A percentile compares a stretch with the other conserved stretches of the same genome.
Conservation (phyloP, 2,113 vertebrate species). For the Menura novaehollandiae region DNA sequence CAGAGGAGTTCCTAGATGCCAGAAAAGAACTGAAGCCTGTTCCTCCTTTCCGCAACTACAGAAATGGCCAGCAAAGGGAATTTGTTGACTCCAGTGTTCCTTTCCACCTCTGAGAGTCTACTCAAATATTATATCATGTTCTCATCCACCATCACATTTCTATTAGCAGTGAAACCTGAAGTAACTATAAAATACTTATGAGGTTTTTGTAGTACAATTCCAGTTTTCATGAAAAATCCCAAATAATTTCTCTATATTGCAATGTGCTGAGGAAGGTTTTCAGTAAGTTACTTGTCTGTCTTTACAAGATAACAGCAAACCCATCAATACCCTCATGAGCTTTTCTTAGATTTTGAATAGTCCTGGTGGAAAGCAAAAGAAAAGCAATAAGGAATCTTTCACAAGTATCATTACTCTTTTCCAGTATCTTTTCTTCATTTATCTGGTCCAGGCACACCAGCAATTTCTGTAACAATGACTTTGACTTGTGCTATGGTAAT, state of each 20-base stretch:
- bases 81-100: neutral
- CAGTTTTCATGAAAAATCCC: neutral
- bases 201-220: neutral
- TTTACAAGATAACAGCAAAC: neutral
- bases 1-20: neutral
- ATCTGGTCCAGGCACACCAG: neutral
- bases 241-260: neutral
- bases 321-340: neutral
- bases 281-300: fast-evolving
- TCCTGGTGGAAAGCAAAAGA: neutral
- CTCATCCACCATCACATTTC: fast-evolving
- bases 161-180: neutral
- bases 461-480: neutral
- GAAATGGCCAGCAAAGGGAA: neutral
- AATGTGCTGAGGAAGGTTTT: neutral
- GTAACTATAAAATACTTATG: neutral
- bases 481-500: neutral
- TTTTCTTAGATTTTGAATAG: neutral
- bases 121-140: neutral
- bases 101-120: neutral
- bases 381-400: neutral
- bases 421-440: neutral
- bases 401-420: neutral
- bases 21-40: neutral
- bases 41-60: neutral